phyloP scores from a whole-genome alignment of 2,888 invertebrate genomes.

The Cosmopolites sordidus region DNA sequence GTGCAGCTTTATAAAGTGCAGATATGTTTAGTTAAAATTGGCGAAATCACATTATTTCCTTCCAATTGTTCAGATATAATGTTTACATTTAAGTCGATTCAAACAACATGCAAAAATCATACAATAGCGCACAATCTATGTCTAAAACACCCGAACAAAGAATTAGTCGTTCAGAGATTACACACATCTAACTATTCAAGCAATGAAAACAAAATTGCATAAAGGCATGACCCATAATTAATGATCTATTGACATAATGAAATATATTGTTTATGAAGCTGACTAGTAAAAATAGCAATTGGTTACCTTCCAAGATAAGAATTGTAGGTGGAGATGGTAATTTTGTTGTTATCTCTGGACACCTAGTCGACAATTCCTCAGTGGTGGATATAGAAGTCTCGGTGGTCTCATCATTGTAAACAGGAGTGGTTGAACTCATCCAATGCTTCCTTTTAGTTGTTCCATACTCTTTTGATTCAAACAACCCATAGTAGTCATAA shows the following conservation, averaged over 20 bases:
- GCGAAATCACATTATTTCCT: too few species aligned
- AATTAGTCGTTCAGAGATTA: too few species aligned
- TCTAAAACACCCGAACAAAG: too few species aligned
- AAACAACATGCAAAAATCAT: too few species aligned
- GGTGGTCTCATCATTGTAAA: conserved; percentile 4
- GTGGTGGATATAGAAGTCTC: conserved; percentile 23
- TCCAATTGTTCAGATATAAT: too few species aligned
- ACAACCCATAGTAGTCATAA: conserved; percentile 31
- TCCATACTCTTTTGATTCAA: conserved; percentile 20
- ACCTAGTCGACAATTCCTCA: conserved; percentile 30
- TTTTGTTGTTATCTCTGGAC: conserved; percentile 49
- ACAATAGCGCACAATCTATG: too few species aligned
- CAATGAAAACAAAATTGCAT: too few species aligned
- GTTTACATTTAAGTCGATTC: too few species aligned
- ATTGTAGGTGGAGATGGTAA: conserved; percentile 66
- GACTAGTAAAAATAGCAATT: background rate
- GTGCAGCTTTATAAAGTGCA: too few species aligned
- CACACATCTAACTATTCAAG: too few species aligned
- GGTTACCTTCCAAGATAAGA: conserved; percentile 79
- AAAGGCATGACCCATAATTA: background rate
- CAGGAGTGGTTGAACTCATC: background rate
- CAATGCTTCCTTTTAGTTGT: background rate
- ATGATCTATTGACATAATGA: background rate
- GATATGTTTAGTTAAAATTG: too few species aligned
- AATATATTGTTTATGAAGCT: background rate